phyloP scores from a whole-genome alignment of 2,888 invertebrate species.

The Hybos culiciformis region DNA sequence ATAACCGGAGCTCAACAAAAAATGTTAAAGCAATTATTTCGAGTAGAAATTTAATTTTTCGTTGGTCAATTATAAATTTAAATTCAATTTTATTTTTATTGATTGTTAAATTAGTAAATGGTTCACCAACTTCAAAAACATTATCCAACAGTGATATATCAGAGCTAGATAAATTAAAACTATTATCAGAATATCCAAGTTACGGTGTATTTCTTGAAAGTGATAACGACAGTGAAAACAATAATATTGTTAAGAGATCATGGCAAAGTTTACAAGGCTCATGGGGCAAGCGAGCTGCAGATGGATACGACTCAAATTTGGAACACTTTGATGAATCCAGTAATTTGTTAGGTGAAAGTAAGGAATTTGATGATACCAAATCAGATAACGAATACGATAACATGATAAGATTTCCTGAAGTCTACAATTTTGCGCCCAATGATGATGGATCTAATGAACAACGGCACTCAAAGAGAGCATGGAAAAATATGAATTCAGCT shows the following conservation, averaged over 20 bases:
- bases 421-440: background rate
- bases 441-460: background rate
- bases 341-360: constrained; percentile 13
- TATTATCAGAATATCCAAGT: background rate
- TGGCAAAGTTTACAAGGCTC: constrained; percentile 55
- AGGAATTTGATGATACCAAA: constrained; percentile 9
- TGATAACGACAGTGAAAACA: background rate
- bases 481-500: constrained; percentile 55
- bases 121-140: background rate
- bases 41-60: no score
- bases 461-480: constrained; percentile 45
- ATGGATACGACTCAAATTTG: constrained; percentile 18
- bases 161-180: background rate
- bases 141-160: background rate
- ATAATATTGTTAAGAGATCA: constrained; percentile 35
- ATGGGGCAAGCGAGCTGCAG: constrained; percentile 50
- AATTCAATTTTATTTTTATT: background rate
- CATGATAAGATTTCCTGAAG: constrained; percentile 2
- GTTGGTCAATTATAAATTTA: background rate
- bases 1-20: no score
- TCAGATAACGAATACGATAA: background rate
- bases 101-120: background rate
- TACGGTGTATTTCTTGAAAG: background rate
- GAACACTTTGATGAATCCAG: constrained; percentile 14
- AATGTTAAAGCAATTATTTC: no score